These are phyloP conservation scores for Temnothorax ravouxi DNA, from an alignment of 2,888 invertebrate species.

Conservation along the genomic window DNA sequence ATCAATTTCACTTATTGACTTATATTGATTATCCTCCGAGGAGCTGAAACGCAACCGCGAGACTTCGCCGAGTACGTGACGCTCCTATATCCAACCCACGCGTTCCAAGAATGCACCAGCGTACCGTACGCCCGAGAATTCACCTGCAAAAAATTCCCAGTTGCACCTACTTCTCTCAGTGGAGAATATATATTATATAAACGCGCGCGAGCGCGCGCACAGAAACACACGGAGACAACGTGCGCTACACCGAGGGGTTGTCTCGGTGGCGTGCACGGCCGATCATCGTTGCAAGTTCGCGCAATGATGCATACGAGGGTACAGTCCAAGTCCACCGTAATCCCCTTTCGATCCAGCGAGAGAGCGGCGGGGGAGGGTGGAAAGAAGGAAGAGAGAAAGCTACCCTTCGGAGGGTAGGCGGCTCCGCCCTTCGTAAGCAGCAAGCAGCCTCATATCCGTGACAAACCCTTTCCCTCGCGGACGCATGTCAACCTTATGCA, in stretches of 20 bases:
- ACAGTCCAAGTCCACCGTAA: conserved; percentile 51
- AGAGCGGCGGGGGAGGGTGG: neutral
- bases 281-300: conserved; percentile 54
- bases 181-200: conserved; percentile 28
- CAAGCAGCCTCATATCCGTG: conserved; percentile 68
- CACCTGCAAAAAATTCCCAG: conserved; percentile 52
- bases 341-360: conserved; percentile 48
- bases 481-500: conserved; percentile 71
- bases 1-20: conserved; percentile 50
- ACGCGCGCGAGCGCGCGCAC: neutral
- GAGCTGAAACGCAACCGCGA: conserved; percentile 37
- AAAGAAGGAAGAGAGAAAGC: conserved; percentile 19
- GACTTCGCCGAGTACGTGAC: conserved; percentile 48
- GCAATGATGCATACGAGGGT: conserved; percentile 53
- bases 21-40: conserved; percentile 52
- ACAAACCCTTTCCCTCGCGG: conserved; percentile 67
- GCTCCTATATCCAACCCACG: conserved; percentile 47
- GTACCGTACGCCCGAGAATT: conserved; percentile 38
- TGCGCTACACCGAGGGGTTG: conserved; percentile 16
- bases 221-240: neutral
- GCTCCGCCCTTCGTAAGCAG: conserved; percentile 71
- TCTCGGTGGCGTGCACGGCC: conserved; percentile 46
- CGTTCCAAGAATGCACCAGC: conserved; percentile 50
- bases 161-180: conserved; percentile 37
- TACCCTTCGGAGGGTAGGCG: conserved; percentile 67